Evolutionary conservation across 2,888 invertebrate genomes (phyloP), one percentile per base, ranked within the genome.

Genomic region (Eucriotettix oculatus): DNA sequence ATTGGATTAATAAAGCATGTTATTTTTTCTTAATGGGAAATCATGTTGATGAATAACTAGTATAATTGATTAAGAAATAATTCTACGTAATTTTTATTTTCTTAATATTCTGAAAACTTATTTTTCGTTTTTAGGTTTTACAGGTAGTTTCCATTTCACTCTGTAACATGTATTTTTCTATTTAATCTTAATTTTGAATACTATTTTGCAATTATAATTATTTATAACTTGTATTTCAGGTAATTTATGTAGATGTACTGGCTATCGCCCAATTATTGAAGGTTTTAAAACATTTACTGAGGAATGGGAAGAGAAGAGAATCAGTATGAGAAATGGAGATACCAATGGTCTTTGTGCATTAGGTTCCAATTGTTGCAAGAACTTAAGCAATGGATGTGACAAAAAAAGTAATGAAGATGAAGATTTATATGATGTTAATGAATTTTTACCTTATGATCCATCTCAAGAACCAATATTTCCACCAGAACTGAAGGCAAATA

Each of bases 391-490:
- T 54, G 60, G 64, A 10, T 29, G 42, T 0, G 58, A 42, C 42
- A 48, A 64, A 17, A 60, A 57, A 48, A 59, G 60, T 29, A 64
- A 66, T 0, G 57, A 54, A 10, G 68, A 69, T 43, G 69, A 68
- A 5, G 72, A 76, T 62, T 69, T 84, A 14, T 83, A 82, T 66
- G 76, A 80, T 66, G 74, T 80, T 10, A 77, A 76, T 55, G 76
- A 80, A 65, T 92, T 89, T 70, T 71, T 75, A 29, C 87, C 88
- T 0, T 87, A 86, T 65, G 86, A 91, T 75, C 77, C 85, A 1
- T 78, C 85, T 0, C 94, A 95, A 72, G 95, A 95, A 73, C 85
- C 89, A 1, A 94, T 95, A 66, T 96, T 94, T 70, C 95, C 95
- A 16, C 89, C 93, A 9, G 93, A 93, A 71, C 74, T 95, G 59